Evolutionary conservation across 2,888 invertebrate genomes (phyloP).

Genomic region (Rhorus exstirpatorius): DNA sequence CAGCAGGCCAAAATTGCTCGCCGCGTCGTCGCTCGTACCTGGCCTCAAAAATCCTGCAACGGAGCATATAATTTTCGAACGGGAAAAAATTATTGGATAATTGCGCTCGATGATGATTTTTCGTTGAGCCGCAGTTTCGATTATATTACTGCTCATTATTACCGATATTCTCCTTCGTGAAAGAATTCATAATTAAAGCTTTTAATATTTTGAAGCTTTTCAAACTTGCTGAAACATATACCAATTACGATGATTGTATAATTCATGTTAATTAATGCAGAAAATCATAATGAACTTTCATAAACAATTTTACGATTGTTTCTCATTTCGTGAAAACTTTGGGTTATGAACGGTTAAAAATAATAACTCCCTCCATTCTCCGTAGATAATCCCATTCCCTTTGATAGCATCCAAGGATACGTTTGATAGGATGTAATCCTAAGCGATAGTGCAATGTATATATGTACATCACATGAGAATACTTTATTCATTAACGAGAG

Average conservation of each 20-base stretch:
- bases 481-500: slow-evolving; percentile 7
- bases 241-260: no score
- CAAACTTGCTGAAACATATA: no score
- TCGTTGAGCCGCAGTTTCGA: background rate
- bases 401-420: background rate
- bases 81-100: background rate
- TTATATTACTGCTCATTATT: no score
- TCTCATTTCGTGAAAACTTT: no score
- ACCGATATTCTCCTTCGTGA: no score
- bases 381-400: background rate
- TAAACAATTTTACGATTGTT: background rate
- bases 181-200: no score
- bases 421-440: background rate
- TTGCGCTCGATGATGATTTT: background rate
- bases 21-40: slow-evolving; percentile 91
- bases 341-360: no score
- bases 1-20: slow-evolving; percentile 96
- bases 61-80: background rate
- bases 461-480: slow-evolving; percentile 7
- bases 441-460: background rate
- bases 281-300: background rate
- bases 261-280: no score
- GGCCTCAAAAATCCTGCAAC: slow-evolving; percentile 92
- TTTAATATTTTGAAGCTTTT: no score
- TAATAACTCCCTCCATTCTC: no score